Evolutionary conservation across 2,113 vertebrate species (phyloP), one percentile per base, ranked within the genome.

Genomic region (Centropristis striata): DNA sequence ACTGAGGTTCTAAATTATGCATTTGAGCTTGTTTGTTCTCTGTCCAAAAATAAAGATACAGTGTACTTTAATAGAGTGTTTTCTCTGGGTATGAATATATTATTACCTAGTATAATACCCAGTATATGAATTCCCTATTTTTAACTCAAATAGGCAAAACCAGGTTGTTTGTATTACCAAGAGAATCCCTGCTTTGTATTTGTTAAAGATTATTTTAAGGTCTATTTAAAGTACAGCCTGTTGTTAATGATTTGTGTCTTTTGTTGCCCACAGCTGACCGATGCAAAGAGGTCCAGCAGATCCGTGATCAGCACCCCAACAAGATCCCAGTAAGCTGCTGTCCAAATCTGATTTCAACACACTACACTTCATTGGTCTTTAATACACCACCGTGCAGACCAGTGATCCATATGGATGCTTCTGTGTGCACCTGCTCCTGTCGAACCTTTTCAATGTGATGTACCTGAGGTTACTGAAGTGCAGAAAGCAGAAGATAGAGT

Each of bases 241-340:
- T 32, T 27, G 15, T n/a, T 36, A 1, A 74, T 14, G 6, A 4
- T 14, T 15, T 82, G 8, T 67, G 50, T 78, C 16, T 77, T 59
- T 86, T 80, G 15, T 85, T 65, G 61, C 53, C 83, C 58, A 37
- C 93, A 99, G 98, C 96, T 90, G 98, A 99, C 88, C 96, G 98
- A 81, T 98, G 97, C 94, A 98, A 98, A 92, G 98, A 99, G 93
- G 98, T 99, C 50, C 97, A 98, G 93, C 98, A 99, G 94, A 99
- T 99, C 92, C 95, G 98, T 3, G 97, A 99, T 64, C 97, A 99
- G 91, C 98, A 99, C 81, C 97, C 98, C 11, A 99, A 96, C 95
- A 99, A 99, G 94, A 99, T 99, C 90, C 98, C 98, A 5, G 98
- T 99, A 91, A 97, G 97, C 92, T 42, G 8, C 68, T 3, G 5